Evolutionary conservation across 1,140 invertebrate genomes (phyloP), one percentile per base, ranked within the genome.

Genomic region (Bombus vancouverensis): DNA sequence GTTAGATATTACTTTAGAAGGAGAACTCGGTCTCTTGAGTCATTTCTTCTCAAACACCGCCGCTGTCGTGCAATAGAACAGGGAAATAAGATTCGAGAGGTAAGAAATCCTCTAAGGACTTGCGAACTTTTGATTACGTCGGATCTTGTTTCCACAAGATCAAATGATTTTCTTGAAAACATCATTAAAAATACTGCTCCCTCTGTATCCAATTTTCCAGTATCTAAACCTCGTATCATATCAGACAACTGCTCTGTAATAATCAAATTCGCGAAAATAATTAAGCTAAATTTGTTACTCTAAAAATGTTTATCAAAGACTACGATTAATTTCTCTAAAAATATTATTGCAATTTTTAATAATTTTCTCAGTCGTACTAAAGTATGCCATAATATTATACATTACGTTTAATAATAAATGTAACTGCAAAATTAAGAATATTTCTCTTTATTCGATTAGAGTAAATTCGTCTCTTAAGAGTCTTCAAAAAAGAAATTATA

Each of bases 11-110:
- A 39, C 53, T 44, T 22, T 0, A 6, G 76, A 78, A 66, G 66
- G 34, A 28, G 47, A n/a, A 44, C 8, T 53, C 32, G n/a, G 78
- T 70, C 78, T 70, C 66, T 37, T n/a, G 78, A 80, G 78, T 44
- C 78, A 80, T 80, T 80, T 80, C 62, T 71, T 65, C n/a, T 71
- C 65, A 71, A 71, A 53, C 66, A 53, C 71, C 18, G 44, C 42
- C 25, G 76, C 59, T 37, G 78, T 81, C 66, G 78, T 22, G 76
- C 39, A 65, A 78, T 44, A 66, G 47, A 75, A 78, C 76, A 78
- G n/a, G 42, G 59, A 78, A 78, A 78, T 78, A 78, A 78, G 65
- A 28, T 81, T 81, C 47, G 44, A 25, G 18, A 25, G 25, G 42
- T 44, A 77, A 42, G 28, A 42, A 70, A 80, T 80, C 42, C 78